Percentiles rank a stretch among this genome's conserved stretches.
These are phyloP conservation scores for Caenorhabditis afra DNA, from an alignment of 2,888 invertebrate genomes.

Conservation along the genomic window DNA sequence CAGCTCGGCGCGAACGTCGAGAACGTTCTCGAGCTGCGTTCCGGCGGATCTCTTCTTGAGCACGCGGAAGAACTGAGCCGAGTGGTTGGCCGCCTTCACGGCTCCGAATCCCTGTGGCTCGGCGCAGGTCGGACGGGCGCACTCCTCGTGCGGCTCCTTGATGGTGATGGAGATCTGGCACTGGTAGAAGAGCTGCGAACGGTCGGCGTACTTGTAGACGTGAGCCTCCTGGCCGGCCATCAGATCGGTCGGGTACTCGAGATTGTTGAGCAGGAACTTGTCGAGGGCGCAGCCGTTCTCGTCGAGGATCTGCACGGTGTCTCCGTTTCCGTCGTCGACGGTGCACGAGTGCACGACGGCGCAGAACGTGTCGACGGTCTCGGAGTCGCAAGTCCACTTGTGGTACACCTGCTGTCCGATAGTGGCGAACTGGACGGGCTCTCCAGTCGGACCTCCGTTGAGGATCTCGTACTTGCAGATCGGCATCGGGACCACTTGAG, in stretches of 20 bases:
- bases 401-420: constrained; percentile 80
- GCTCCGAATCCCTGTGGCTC: constrained; percentile 79
- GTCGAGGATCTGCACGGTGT: constrained; percentile 79
- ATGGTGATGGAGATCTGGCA: constrained; percentile 80
- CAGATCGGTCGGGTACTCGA: constrained; percentile 80
- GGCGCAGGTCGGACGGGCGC: constrained; percentile 77
- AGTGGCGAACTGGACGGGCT: constrained; percentile 79
- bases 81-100: constrained; percentile 59
- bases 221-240: constrained; percentile 80
- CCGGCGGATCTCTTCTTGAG: constrained; percentile 73
- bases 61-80: constrained; percentile 71
- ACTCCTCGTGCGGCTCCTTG: constrained; percentile 79
- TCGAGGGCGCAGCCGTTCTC: constrained; percentile 80
- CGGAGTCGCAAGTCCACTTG: constrained; percentile 80
- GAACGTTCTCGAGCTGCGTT: constrained; percentile 68
- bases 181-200: constrained; percentile 80
- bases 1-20: constrained; percentile 79
- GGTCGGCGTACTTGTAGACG: constrained; percentile 80
- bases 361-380: constrained; percentile 80
- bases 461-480: constrained; percentile 80
- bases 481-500: constrained; percentile 80
- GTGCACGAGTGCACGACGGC: constrained; percentile 80
- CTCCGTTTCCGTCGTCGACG: constrained; percentile 80
- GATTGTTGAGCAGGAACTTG: constrained; percentile 79
- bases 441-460: constrained; percentile 79